phyloP scores from a whole-genome alignment of 2,797 vertebrate genomes.

The Hydrocynus forskahlii region DNA sequence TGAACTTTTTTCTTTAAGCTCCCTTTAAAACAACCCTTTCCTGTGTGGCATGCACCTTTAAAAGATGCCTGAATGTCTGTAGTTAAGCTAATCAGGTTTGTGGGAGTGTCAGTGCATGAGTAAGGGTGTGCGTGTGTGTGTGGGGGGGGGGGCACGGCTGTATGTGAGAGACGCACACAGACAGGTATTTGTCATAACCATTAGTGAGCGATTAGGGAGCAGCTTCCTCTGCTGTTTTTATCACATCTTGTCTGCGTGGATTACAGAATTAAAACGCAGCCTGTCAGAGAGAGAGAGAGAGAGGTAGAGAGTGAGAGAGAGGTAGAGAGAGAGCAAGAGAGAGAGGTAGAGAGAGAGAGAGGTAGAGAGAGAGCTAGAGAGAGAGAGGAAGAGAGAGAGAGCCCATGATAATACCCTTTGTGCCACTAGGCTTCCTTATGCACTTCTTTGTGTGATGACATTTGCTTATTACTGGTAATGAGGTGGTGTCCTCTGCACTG shows the following conservation, averaged over 20 bases:
- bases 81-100: conserved; percentile 58
- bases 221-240: conserved; percentile 67
- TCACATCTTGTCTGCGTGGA: conserved; percentile 67
- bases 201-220: conserved; percentile 72
- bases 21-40: no score
- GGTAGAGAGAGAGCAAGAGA: not conserved
- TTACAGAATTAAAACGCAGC: conserved; percentile 75
- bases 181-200: conserved; percentile 74
- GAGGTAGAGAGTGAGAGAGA: conserved; percentile 2
- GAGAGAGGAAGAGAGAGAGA: conserved; percentile 49
- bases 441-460: conserved; percentile 36
- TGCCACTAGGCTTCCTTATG: conserved; percentile 50
- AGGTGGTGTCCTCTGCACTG: conserved; percentile 51
- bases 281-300: conserved; percentile 63
- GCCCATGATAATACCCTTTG: conserved; percentile 54
- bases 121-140: no score
- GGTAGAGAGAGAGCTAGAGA: no score
- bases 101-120: conserved; percentile 37
- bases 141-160: not conserved
- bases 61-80: conserved; percentile 43
- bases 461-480: conserved; percentile 50
- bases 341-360: conserved; percentile 19
- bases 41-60: conserved; percentile 52
- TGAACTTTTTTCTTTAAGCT: not conserved
- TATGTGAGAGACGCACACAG: conserved; percentile 54